A percentile compares a stretch with the other conserved stretches of the same genome.
These are phyloP conservation scores for Conops quadrifasciatus DNA, from an alignment of 2,888 invertebrate species.

Conservation along the genomic window DNA sequence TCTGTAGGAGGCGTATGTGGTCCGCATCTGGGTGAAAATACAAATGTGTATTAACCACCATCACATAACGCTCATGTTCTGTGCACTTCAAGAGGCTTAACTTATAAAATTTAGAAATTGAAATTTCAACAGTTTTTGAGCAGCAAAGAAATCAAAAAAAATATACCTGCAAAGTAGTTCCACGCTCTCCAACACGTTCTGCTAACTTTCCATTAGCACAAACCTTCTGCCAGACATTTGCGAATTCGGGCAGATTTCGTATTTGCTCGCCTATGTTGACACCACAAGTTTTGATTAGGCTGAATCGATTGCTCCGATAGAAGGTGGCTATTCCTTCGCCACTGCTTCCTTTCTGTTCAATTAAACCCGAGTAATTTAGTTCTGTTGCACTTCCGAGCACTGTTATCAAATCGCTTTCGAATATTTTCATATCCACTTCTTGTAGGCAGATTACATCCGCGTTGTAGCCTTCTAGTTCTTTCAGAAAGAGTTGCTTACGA, in stretches of 20 bases:
- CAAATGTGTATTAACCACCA: constrained; percentile 89
- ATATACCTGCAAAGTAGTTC: constrained; percentile 75
- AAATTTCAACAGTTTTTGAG: background rate
- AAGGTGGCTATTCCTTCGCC: constrained; percentile 86
- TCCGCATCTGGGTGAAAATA: constrained; percentile 93
- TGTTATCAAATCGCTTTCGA: constrained; percentile 72
- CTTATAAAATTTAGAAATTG: constrained; percentile 49
- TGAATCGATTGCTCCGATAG: constrained; percentile 75
- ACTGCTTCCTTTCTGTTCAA: constrained; percentile 76
- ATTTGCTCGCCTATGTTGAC: constrained; percentile 72
- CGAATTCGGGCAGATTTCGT: constrained; percentile 67
- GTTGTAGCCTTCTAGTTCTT: constrained; percentile 85
- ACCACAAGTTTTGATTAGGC: constrained; percentile 67
- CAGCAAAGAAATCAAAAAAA: background rate
- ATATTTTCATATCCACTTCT: constrained; percentile 88
- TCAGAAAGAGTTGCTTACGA: constrained; percentile 83
- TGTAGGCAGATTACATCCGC: constrained; percentile 90
- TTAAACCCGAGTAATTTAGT: constrained; percentile 70
- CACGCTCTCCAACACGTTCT: constrained; percentile 71
- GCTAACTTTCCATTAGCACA: constrained; percentile 69
- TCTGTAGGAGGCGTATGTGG: constrained; percentile 88
- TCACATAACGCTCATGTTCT: constrained; percentile 69
- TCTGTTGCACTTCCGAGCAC: constrained; percentile 65
- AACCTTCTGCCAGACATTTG: constrained; percentile 71
- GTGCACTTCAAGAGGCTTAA: constrained; percentile 69